A percentile compares a stretch with the other conserved stretches of the same genome.
Conservation (phyloP, 2,888 invertebrate species). For the Camptogramma bilineatum region DNA sequence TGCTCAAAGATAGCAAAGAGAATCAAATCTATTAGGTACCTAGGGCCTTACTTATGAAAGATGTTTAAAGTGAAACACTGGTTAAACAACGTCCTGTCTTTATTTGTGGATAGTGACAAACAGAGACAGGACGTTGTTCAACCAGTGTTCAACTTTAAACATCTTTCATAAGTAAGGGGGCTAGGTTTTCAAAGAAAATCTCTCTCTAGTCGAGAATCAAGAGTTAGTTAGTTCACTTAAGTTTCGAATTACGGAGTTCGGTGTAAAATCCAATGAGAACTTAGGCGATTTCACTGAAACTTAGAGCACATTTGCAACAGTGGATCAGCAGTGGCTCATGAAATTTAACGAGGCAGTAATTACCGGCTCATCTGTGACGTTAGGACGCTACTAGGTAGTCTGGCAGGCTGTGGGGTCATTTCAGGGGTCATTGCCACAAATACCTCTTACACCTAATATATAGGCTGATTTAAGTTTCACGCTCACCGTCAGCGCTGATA, state of each 20-base stretch:
- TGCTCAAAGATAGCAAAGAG: no score
- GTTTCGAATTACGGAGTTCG: not conserved
- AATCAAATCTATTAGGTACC: no score
- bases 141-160: no score
- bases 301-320: constrained; percentile 2
- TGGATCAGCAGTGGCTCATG: constrained; percentile 61
- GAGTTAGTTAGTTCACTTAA: not conserved
- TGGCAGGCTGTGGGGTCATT: constrained; percentile 31
- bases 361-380: constrained; percentile 41
- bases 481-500: no score
- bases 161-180: no score
- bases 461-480: no score
- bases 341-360: constrained; percentile 68
- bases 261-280: not conserved
- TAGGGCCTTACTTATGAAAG: no score
- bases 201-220: not conserved
- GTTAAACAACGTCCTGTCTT: no score
- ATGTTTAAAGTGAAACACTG: no score
- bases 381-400: constrained; percentile 26
- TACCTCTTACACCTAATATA: not conserved
- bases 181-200: no score
- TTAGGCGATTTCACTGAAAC: not conserved
- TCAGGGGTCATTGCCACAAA: constrained; percentile 19
- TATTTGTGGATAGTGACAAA: no score
- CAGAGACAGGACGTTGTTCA: no score